Conservation (phyloP, 2,888 invertebrate genomes). For the Leptinotarsa haldemani region DNA sequence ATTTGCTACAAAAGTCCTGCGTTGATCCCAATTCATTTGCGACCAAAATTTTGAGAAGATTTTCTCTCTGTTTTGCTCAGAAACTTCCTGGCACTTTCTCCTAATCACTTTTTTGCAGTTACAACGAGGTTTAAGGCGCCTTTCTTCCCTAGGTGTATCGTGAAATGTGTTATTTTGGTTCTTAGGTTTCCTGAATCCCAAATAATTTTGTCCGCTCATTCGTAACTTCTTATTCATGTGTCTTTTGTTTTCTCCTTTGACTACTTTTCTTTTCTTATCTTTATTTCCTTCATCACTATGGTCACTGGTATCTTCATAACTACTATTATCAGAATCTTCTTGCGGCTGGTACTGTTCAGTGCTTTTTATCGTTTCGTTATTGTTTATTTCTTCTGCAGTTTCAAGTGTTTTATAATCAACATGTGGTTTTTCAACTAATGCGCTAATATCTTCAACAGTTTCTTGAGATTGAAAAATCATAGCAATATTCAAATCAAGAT, state of each 20-base stretch:
- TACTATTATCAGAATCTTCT: no score
- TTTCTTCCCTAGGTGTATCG: constrained; percentile 22
- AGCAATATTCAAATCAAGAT: no score
- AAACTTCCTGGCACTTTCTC: constrained; percentile 17
- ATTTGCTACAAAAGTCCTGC: no score
- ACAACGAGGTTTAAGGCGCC: constrained; percentile 23
- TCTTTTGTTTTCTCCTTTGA: constrained; percentile 27
- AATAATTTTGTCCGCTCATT: constrained; percentile 25
- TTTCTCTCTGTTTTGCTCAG: constrained; percentile 21
- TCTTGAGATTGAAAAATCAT: no score
- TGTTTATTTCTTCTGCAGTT: no score
- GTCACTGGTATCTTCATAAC: no score
- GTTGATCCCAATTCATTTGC: neutral
- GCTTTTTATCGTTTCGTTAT: no score
- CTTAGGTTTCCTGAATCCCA: constrained; percentile 30
- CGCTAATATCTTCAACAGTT: no score
- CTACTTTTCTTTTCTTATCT: constrained; percentile 21
- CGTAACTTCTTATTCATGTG: constrained; percentile 29
- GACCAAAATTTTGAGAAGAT: constrained; percentile 24
- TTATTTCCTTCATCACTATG: neutral
- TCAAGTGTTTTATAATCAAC: no score
- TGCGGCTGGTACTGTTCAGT: no score
- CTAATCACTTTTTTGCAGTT: constrained; percentile 14
- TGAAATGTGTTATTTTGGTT: constrained; percentile 26
- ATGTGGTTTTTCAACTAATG: no score